These are phyloP conservation scores for Montipora foliosa DNA, from an alignment of 64 coral and sea anemone genomes.

Conservation along the genomic window DNA sequence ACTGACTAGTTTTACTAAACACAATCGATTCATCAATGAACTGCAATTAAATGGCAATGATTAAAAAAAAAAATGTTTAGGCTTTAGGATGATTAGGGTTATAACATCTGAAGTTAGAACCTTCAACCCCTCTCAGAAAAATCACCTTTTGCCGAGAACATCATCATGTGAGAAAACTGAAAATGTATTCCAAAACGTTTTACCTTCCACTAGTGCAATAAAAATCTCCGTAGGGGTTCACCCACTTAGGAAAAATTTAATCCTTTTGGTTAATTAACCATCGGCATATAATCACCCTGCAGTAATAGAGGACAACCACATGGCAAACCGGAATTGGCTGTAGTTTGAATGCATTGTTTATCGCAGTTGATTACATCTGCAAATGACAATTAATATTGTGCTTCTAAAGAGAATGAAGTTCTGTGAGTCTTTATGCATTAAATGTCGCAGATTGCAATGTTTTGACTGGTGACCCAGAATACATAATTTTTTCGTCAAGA, in stretches of 20 bases:
- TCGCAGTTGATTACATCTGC: background rate
- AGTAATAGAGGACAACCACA: background rate
- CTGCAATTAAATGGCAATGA: background rate
- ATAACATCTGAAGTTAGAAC: background rate
- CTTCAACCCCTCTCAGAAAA: background rate
- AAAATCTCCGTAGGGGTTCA: constrained; percentile 14
- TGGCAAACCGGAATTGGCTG: constrained; percentile 9
- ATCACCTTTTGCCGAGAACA: background rate
- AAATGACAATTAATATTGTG: background rate
- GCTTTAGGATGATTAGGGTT: background rate
- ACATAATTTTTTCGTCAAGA: background rate
- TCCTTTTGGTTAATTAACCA: constrained; percentile 15
- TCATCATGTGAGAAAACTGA: background rate
- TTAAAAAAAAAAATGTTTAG: background rate
- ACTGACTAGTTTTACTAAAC: background rate
- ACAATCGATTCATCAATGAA: background rate
- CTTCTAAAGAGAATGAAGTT: background rate
- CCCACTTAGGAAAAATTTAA: background rate
- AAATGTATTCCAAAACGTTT: background rate
- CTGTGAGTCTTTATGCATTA: background rate
- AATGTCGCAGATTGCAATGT: background rate
- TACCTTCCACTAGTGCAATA: constrained; percentile 16
- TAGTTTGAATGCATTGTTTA: background rate
- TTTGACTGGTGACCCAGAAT: background rate
- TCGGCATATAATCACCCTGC: background rate